Evolutionary conservation across 2,888 invertebrate genomes (phyloP).

Genomic region (Tinea semifulvella): DNA sequence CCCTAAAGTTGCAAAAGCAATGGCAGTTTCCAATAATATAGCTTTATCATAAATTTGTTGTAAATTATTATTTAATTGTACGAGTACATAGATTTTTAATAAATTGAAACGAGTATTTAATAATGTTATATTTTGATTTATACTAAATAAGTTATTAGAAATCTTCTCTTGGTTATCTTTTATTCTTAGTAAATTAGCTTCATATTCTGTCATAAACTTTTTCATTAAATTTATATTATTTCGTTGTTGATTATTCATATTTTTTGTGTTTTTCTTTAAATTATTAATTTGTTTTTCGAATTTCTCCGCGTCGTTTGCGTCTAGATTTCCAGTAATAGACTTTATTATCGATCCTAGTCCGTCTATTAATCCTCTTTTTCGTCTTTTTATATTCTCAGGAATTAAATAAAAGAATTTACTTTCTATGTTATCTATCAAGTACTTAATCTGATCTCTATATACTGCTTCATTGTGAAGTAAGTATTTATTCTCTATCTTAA

Average conservation of each 20-base stretch:
- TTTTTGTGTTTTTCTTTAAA: neutral
- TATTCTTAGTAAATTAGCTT: neutral
- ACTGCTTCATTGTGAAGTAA: neutral
- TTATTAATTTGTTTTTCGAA: conserved; percentile 3
- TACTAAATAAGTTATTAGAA: neutral
- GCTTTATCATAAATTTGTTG: conserved; percentile 10
- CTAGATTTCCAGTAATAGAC: conserved; percentile 6
- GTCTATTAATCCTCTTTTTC: conserved; percentile 6
- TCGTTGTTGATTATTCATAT: neutral
- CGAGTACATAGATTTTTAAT: neutral
- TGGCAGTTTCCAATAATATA: conserved; percentile 4
- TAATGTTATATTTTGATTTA: neutral
- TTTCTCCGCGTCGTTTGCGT: neutral
- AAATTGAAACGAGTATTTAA: neutral
- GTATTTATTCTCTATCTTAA: conserved; percentile 4
- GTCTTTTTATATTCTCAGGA: neutral
- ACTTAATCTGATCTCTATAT: conserved; percentile 8
- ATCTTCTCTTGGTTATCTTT: neutral
- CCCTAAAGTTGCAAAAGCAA: neutral
- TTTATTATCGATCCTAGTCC: conserved; percentile 6
- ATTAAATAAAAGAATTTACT: conserved; percentile 6
- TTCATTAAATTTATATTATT: neutral
- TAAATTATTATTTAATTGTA: conserved; percentile 1
- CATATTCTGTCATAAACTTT: neutral
- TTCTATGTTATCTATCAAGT: conserved; percentile 12